Percentiles rank a stretch among this genome's conserved stretches.
phyloP scores from a whole-genome alignment of 2,113 vertebrate genomes.

The Seriola quinqueradiata region DNA sequence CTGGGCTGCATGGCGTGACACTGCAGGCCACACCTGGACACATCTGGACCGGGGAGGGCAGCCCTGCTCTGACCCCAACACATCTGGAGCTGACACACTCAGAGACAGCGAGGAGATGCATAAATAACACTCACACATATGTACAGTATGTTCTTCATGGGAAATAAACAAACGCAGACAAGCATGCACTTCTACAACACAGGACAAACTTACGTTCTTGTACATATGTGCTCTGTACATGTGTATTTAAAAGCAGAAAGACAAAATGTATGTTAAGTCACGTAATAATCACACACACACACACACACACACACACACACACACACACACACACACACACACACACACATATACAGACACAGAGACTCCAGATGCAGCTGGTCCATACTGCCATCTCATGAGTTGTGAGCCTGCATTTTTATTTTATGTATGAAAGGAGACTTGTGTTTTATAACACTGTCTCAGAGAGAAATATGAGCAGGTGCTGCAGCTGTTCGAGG shows the following conservation, averaged over 20 bases:
- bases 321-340: conserved; percentile 29
- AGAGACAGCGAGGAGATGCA: conserved; percentile 45
- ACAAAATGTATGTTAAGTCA: conserved; percentile 28
- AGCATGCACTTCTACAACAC: conserved; percentile 21
- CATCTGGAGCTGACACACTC: conserved; percentile 74
- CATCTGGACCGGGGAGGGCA: conserved; percentile 61
- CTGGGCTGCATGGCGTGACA: conserved; percentile 40
- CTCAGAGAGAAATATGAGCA: conserved; percentile 73
- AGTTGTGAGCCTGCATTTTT: conserved; percentile 64
- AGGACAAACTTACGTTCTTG: conserved; percentile 29
- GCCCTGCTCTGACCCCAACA: conserved; percentile 57
- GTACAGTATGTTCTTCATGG: conserved; percentile 52
- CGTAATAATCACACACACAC: conserved; percentile 12
- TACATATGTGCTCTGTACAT: background rate
- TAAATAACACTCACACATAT: conserved; percentile 67
- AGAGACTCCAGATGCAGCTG: conserved; percentile 52
- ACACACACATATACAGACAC: conserved; percentile 37
- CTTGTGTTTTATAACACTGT: conserved; percentile 69
- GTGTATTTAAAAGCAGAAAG: conserved; percentile 15
- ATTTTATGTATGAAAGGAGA: conserved; percentile 68
- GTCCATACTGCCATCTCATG: conserved; percentile 33
- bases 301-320: conserved; percentile 28
- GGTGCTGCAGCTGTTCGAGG: conserved; percentile 67
- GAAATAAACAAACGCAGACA: conserved; percentile 55
- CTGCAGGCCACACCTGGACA: conserved; percentile 62